These are phyloP conservation scores for Coreius guichenoti DNA, from an alignment of 2,797 vertebrate genomes.

Conservation along the genomic window DNA sequence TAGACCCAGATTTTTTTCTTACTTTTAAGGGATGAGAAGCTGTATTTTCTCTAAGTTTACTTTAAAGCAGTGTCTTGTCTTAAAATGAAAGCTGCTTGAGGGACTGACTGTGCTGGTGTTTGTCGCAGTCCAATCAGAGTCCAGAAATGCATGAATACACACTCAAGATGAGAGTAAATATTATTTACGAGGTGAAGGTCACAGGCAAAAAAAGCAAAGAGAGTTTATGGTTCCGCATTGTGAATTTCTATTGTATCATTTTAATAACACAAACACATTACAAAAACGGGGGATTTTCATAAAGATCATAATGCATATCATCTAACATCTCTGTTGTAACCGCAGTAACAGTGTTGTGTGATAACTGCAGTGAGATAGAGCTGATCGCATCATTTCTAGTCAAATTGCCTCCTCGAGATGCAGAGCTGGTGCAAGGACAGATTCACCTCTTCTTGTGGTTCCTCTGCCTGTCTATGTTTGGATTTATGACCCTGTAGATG, in stretches of 20 bases:
- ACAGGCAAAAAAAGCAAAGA: background rate
- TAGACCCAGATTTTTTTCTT: background rate
- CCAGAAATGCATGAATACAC: constrained; percentile 70
- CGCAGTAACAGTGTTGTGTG: constrained; percentile 27
- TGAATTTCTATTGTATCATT: background rate
- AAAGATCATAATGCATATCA: background rate
- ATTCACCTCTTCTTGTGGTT: constrained; percentile 42
- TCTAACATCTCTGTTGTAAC: constrained; percentile 17
- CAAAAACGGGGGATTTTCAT: background rate
- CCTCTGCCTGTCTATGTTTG: constrained; percentile 16
- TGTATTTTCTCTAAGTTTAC: constrained; percentile 4
- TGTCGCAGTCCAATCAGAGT: constrained; percentile 82
- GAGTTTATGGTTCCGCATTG: background rate
- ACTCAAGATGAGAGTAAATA: constrained; percentile 28
- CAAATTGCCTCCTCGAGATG: constrained; percentile 34
- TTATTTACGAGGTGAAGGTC: background rate
- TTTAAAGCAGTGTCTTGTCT: background rate
- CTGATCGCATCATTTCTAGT: constrained; percentile 42
- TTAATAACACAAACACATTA: background rate
- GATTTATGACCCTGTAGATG: constrained; percentile 43
- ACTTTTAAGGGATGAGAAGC: background rate
- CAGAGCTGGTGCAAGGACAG: constrained; percentile 38
- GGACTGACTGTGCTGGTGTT: constrained; percentile 75
- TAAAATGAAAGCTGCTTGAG: constrained; percentile 32
- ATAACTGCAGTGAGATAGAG: constrained; percentile 31